phyloP scores from a whole-genome alignment of 2,113 vertebrate species.

The Emydocephalus ijimae region DNA sequence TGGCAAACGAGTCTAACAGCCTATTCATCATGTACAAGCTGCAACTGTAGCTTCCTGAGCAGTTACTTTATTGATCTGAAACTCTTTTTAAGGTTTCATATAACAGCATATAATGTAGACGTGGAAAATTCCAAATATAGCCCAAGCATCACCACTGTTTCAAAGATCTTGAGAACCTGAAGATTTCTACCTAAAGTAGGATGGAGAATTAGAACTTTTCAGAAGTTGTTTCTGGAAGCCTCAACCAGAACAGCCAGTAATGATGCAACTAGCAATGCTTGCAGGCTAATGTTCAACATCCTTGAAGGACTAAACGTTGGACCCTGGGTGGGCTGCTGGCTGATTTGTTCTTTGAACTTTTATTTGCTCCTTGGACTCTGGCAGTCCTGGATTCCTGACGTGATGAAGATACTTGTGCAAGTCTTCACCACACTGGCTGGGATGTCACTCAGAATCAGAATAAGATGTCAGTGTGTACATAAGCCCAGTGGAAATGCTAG shows the following conservation, averaged over 20 bases:
- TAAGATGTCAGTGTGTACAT: no score
- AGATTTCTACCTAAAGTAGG: not conserved
- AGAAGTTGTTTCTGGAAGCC: not conserved
- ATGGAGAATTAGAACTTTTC: not conserved
- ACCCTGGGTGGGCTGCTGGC: no score
- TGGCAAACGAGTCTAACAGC: not conserved
- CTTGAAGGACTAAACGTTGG: not conserved
- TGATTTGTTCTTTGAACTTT: no score
- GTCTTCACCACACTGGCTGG: no score
- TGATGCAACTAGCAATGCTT: not conserved
- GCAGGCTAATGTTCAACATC: not conserved
- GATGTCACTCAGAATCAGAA: no score
- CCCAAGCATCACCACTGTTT: not conserved
- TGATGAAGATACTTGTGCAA: no score
- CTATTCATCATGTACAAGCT: not conserved
- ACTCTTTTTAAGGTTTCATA: not conserved
- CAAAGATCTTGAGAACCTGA: not conserved
- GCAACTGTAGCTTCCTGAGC: not conserved
- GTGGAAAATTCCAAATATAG: not conserved
- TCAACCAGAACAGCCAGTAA: not conserved
- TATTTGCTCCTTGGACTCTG: no score
- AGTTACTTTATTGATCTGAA: not conserved
- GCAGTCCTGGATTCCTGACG: no score
- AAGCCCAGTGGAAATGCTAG: no score
- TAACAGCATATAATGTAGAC: not conserved